Base-by-base conservation (phyloP, 1,140 invertebrate species). In the Oryzaephilus surinamensis region DNA sequence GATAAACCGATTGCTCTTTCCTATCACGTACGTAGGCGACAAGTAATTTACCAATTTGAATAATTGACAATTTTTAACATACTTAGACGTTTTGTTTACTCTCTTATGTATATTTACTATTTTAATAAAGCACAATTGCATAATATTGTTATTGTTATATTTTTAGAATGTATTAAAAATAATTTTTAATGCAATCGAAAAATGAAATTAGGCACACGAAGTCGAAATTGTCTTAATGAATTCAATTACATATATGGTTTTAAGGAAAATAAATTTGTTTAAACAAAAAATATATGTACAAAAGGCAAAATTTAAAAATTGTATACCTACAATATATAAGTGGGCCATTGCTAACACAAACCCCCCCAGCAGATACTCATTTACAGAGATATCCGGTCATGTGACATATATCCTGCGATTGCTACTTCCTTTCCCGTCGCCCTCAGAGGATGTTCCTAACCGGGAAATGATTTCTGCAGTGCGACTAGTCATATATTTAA, bases 371-470 rank as follows among this genome's bases (percentile, higher is more conserved):
- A n/a, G n/a, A n/a, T 38, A 38, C 17, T 38, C 36, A 38, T 38
- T 38, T 38, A 50, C 36, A 51, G 46, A 47, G 50, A 48, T n/a
- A n/a, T 54, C 52, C 52, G 52, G 52, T 54, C 52, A 54, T 52
- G 45, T 54, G 52, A 52, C 40, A 54, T 54, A 45, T 54, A 54
- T 54, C 52, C 52, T 54, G 52, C 52, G 41, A 54, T 54, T 54
- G 50, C 34, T 43, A 54, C 52, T 50, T 54, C 52, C 52, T 54
- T 54, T 54, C 52, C 48, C 52, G 52, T 50, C 51, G 46, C 52
- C 50, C 50, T 48, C 38, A 50, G 43, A 54, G 52, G 52, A 54
- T 54, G 50, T 52, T 39, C 42, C 49, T 54, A 54, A 54, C 52
- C 49, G 49, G 49, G 52, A 51, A 54, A 54, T 54, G 47, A 52